Conservation (phyloP, 35 echinoderm and acorn worm genomes). For the Diadema setosum region DNA sequence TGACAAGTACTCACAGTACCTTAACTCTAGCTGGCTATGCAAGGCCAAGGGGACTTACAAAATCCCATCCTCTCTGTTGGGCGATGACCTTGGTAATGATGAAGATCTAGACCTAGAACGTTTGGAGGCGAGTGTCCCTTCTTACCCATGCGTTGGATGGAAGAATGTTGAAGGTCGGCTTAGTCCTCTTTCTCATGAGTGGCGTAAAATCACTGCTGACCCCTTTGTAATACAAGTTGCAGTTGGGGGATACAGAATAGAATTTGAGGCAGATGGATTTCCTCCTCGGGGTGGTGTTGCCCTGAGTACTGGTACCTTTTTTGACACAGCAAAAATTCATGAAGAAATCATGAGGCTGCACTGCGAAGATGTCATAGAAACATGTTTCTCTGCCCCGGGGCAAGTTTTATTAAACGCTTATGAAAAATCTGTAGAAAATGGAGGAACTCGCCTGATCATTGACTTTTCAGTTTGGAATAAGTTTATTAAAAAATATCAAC, state of each 20-base stretch:
- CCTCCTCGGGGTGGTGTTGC: background rate
- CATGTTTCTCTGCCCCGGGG: background rate
- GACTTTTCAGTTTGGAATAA: slow-evolving; percentile 32
- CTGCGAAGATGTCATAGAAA: background rate
- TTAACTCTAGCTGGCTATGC: no score
- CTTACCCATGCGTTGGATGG: no score
- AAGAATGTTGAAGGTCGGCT: slow-evolving; percentile 26
- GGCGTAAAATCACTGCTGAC: slow-evolving; percentile 46
- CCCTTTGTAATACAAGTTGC: slow-evolving; percentile 9
- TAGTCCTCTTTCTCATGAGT: background rate
- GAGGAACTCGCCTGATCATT: slow-evolving; percentile 8
- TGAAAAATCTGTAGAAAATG: slow-evolving; percentile 8
- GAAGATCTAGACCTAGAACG: no score
- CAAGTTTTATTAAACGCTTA: background rate
- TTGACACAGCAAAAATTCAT: background rate
- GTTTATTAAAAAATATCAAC: slow-evolving; percentile 7
- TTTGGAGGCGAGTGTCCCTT: no score
- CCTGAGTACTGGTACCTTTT: background rate
- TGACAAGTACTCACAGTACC: no score
- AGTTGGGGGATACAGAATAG: slow-evolving; percentile 37
- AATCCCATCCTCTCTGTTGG: no score
- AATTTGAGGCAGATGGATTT: no score
- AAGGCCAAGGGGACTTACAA: no score
- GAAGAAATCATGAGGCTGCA: background rate
- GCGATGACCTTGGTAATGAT: no score